Conservation (phyloP, 2,888 invertebrate genomes). For the Creontiades dilutus region DNA sequence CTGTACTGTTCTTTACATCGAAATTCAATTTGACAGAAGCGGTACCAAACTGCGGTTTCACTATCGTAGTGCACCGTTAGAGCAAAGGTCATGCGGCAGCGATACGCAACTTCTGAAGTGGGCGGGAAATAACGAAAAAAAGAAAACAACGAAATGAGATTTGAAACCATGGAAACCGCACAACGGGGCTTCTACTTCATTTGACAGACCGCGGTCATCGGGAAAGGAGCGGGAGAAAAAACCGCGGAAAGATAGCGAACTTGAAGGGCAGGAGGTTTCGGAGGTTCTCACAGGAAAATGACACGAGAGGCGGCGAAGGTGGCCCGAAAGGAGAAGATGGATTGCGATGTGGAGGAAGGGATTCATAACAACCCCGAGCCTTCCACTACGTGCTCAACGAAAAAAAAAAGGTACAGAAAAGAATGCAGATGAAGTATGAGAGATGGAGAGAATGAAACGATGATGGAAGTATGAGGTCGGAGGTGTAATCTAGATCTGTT, state of each 20-base stretch:
- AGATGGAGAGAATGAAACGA: constrained; percentile 21
- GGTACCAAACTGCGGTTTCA: too few relatives aligned
- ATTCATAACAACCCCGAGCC: constrained; percentile 14
- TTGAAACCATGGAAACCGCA: background rate
- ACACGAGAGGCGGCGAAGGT: background rate
- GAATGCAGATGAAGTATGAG: constrained; percentile 36
- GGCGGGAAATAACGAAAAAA: background rate
- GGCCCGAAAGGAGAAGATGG: constrained; percentile 9
- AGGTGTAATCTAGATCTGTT: constrained; percentile 39
- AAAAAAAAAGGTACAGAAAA: background rate
- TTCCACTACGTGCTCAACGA: constrained; percentile 1
- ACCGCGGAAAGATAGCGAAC: background rate
- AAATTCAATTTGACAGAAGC: too few relatives aligned
- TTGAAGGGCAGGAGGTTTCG: background rate
- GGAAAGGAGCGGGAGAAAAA: too few relatives aligned
- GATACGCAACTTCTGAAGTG: background rate
- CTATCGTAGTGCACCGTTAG: background rate
- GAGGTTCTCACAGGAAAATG: background rate
- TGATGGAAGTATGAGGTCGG: constrained; percentile 38
- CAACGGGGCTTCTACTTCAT: constrained; percentile 9
- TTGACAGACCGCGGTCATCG: background rate
- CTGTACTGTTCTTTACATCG: too few relatives aligned
- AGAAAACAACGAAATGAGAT: constrained; percentile 5
- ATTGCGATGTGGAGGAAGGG: constrained; percentile 18
- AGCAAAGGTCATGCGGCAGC: background rate